Percentiles rank a stretch among this genome's conserved stretches.
Conservation (phyloP, 2,113 vertebrate species). For the Synchiropus splendidus region DNA sequence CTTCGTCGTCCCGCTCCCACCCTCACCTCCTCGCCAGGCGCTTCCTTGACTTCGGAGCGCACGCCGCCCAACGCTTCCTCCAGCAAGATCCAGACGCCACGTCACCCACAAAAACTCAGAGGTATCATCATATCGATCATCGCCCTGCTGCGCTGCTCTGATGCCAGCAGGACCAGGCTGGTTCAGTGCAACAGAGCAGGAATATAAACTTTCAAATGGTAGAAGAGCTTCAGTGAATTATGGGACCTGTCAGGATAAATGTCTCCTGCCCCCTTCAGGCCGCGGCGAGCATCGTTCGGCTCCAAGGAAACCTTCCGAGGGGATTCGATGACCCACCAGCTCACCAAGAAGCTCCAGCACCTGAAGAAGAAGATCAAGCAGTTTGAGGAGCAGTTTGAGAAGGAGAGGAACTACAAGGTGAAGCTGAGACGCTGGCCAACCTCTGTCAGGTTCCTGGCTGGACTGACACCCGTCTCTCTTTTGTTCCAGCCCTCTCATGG, state of each 20-base stretch:
- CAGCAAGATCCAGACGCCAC: constrained; percentile 79
- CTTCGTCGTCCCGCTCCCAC: constrained; percentile 59
- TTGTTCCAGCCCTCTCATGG: constrained; percentile 82
- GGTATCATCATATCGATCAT: constrained; percentile 52
- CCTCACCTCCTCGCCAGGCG: constrained; percentile 77
- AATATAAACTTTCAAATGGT: no score
- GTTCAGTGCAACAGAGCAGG: no score
- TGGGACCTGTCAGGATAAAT: no score
- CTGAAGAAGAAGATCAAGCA: constrained; percentile 92
- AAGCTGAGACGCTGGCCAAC: not conserved
- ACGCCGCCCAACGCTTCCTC: constrained; percentile 85
- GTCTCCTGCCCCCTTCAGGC: constrained; percentile 55
- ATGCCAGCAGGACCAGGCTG: no score
- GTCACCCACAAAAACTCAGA: constrained; percentile 83
- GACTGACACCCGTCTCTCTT: constrained; percentile 21
- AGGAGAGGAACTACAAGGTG: constrained; percentile 89
- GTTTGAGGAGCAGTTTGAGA: constrained; percentile 97
- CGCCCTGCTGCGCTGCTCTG: not conserved
- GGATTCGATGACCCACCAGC: constrained; percentile 78
- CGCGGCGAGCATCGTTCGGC: constrained; percentile 83
- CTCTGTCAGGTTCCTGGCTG: no score
- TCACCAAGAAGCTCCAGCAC: constrained; percentile 91
- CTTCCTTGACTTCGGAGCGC: constrained; percentile 83
- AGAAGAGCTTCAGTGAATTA: no score
- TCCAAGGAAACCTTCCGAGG: constrained; percentile 88